Evolutionary conservation across 2,113 vertebrate species (phyloP), one percentile per base, ranked within the genome.

Genomic region (Melanerpes formicivorus): DNA sequence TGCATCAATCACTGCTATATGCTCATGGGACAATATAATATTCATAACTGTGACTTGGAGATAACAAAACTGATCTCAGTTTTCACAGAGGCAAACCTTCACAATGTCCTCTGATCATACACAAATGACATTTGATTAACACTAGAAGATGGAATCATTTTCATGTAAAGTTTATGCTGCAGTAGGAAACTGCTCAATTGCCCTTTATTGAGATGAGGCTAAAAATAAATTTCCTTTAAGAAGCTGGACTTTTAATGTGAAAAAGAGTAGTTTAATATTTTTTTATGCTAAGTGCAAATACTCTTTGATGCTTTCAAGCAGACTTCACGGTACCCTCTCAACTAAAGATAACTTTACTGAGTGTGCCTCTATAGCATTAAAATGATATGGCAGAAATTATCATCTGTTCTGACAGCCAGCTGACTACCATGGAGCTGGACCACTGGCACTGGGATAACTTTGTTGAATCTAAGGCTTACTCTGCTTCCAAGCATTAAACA

Each of bases 81-180:
- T 94, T 84, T 60, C 58, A 66, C 9, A 84, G 85, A 92, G 72
- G 77, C 22, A 50, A 94, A 42, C 15, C 34, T 88, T 91, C 67
- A 32, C 74, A n/a, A 91, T 59, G 55, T 59, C 30, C 29, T 92
- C 80, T 84, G 71, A 80, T 87, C 46, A 29, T 84, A 77, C 70
- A 69, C 60, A 69, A 73, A 80, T 78, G 74, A 72, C 64, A 67
- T 86, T 86, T 95, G 92, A 83, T 92, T 90, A 88, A 62, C 77
- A 80, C 64, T 94, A 44, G 29, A 48, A 93, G 81, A 69, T 88
- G 81, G 65, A 86, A 90, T 91, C 34, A 52, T 60, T 87, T 90
- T 66, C 75, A 59, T 71, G 71, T 87, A 48, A 90, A 88, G 87
- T 77, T 90, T 11, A 11, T 65, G 32, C 66, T 90, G 56, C 79